Evolutionary conservation across 2,113 vertebrate species (phyloP).

Genomic region (Galbula dea): DNA sequence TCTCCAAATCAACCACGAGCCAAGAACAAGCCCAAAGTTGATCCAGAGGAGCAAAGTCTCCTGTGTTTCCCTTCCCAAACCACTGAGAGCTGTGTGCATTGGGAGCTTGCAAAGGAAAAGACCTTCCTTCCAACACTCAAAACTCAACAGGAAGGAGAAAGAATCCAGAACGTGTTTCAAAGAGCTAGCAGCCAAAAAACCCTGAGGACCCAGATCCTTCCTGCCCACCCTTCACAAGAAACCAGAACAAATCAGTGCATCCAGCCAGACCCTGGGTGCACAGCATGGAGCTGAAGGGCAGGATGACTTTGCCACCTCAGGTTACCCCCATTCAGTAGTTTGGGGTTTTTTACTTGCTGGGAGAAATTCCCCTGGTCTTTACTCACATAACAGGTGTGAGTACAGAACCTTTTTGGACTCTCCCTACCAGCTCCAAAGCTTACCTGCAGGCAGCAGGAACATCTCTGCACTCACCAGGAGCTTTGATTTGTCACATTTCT

Average conservation of each 20-base stretch:
- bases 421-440: neutral
- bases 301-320: neutral
- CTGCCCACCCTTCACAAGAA: neutral
- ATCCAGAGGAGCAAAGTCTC: neutral
- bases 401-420: neutral
- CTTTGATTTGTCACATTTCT: neutral
- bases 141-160: neutral
- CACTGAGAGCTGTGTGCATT: fast-evolving
- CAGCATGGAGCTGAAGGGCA: fast-evolving
- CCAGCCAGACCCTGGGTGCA: neutral
- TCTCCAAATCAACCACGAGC: neutral
- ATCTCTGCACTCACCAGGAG: neutral
- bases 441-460: neutral
- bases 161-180: neutral
- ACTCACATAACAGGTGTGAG: fast-evolving
- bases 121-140: neutral
- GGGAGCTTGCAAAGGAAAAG: neutral
- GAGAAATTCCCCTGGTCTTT: neutral
- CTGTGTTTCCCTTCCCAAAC: neutral
- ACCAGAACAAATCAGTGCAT: neutral
- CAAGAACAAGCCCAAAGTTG: neutral
- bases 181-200: neutral
- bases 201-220: neutral
- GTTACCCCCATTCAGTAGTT: neutral
- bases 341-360: neutral